A percentile compares a stretch with the other conserved stretches of the same genome.
These are phyloP conservation scores for Watsonalla cultraria DNA, from an alignment of 2,888 invertebrate species.

Conservation along the genomic window DNA sequence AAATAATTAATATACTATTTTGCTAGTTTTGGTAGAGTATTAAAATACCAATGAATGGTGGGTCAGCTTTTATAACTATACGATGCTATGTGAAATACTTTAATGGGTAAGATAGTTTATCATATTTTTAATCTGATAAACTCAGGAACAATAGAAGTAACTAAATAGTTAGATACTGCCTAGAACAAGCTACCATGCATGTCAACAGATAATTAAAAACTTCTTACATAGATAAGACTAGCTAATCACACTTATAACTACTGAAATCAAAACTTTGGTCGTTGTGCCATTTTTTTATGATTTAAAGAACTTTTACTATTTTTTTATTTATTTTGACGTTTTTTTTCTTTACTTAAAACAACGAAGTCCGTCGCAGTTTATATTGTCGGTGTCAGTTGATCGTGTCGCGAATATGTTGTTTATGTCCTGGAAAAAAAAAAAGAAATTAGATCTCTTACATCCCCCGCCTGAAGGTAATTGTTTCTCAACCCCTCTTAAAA, in stretches of 20 bases:
- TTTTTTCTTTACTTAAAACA: conserved; percentile 34
- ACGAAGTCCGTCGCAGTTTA: conserved; percentile 46
- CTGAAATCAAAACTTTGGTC: conserved; percentile 69
- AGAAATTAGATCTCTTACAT: neutral
- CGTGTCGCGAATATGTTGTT: conserved; percentile 29
- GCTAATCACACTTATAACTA: conserved; percentile 64
- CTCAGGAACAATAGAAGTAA: conserved; percentile 35
- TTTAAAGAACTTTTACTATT: conserved; percentile 61
- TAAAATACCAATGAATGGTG: conserved; percentile 10
- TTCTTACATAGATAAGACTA: conserved; percentile 45
- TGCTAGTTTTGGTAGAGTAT: conserved; percentile 1
- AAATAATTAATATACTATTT: conserved; percentile 15
- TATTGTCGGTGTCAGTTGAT: conserved; percentile 75
- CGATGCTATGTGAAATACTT: neutral
- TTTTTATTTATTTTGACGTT: conserved; percentile 51
- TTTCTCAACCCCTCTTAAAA: no score
- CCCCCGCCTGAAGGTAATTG: neutral
- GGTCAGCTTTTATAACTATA: conserved; percentile 17
- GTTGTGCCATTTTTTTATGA: conserved; percentile 77
- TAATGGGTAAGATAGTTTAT: conserved; percentile 8
- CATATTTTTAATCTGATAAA: conserved; percentile 28
- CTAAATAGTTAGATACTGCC: conserved; percentile 12
- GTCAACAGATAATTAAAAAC: conserved; percentile 25
- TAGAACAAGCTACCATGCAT: conserved; percentile 17
- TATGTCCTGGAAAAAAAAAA: conserved; percentile 39